Evolutionary conservation across 2,113 vertebrate species (phyloP).

Genomic region (Morphnarchus princeps): DNA sequence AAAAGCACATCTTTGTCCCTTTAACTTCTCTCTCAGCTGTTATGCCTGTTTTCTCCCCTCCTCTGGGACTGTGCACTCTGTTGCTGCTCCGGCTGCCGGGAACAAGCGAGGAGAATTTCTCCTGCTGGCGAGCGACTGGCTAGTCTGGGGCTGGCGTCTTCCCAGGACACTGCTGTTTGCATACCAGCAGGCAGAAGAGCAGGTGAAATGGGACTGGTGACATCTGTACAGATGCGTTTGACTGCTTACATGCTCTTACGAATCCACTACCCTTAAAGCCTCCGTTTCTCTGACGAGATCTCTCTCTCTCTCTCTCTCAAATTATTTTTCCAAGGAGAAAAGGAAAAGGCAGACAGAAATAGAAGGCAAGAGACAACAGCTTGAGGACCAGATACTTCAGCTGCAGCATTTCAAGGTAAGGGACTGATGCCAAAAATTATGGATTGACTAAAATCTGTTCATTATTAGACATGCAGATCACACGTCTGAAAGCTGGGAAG

Average conservation of each 20-base stretch:
- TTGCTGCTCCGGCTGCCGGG: conserved; percentile 49
- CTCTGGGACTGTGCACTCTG: conserved; percentile 65
- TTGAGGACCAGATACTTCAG: conserved; percentile 93
- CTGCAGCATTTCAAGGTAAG: conserved; percentile 98
- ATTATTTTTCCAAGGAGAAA: conserved; percentile 86
- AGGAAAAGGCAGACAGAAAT: conserved; percentile 95
- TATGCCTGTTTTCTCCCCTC: conserved; percentile 51
- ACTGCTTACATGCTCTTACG: conserved; percentile 36
- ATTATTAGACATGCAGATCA: conserved; percentile 71
- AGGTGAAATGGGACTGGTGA: conserved; percentile 68
- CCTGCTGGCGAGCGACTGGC: conserved; percentile 37
- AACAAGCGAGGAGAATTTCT: conserved; percentile 62
- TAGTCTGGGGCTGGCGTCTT: conserved; percentile 62
- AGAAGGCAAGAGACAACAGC: conserved; percentile 90
- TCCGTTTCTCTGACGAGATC: conserved; percentile 53
- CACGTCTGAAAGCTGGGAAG: conserved; percentile 50
- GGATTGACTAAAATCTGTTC: conserved; percentile 48
- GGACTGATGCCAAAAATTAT: conserved; percentile 31
- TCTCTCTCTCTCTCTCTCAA: conserved; percentile 48
- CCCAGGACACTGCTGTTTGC: conserved; percentile 35
- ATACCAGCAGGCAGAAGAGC: conserved; percentile 43
- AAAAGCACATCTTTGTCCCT: conserved; percentile 51
- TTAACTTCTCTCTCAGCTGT: conserved; percentile 42
- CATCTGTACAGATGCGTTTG: conserved; percentile 65
- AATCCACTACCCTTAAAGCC: conserved; percentile 39